Evolutionary conservation across 2,797 vertebrate species (phyloP).

Genomic region (Crocodylus rhombifer): DNA sequence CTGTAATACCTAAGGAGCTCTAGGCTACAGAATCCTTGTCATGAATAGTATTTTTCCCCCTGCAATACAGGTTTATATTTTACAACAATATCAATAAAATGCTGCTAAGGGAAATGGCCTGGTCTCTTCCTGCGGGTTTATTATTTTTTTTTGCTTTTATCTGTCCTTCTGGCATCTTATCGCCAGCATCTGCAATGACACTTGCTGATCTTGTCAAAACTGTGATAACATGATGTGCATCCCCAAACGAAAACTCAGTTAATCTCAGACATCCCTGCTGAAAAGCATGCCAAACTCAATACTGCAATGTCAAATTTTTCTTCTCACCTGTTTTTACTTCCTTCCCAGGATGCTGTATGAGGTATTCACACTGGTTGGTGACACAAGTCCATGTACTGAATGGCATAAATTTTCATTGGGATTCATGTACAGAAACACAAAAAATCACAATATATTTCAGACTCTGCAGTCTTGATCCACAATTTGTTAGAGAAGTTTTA

Average conservation of each 20-base stretch:
- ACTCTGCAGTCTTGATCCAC: background rate
- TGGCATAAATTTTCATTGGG: conserved; percentile 31
- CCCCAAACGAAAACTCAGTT: background rate
- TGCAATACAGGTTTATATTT: background rate
- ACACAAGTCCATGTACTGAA: background rate
- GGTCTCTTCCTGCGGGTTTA: background rate
- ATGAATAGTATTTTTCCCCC: background rate
- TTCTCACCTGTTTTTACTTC: background rate
- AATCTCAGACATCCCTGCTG: background rate
- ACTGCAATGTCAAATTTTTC: background rate
- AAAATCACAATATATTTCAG: background rate
- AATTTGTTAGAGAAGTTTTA: background rate
- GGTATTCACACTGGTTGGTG: background rate
- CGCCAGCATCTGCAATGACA: background rate
- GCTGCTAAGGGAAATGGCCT: background rate
- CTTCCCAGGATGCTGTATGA: background rate
- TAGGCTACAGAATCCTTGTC: background rate
- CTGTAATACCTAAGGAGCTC: background rate
- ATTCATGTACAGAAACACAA: background rate
- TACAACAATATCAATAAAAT: background rate
- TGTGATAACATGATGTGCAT: background rate
- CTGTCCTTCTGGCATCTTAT: conserved; percentile 19
- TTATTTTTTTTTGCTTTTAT: conserved; percentile 38
- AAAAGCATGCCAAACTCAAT: background rate
- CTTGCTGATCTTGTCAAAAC: conserved; percentile 32